A percentile compares a stretch with the other conserved stretches of the same genome.
Evolutionary conservation across 1,140 invertebrate species (phyloP).

Genomic region (Lithobius niger): DNA sequence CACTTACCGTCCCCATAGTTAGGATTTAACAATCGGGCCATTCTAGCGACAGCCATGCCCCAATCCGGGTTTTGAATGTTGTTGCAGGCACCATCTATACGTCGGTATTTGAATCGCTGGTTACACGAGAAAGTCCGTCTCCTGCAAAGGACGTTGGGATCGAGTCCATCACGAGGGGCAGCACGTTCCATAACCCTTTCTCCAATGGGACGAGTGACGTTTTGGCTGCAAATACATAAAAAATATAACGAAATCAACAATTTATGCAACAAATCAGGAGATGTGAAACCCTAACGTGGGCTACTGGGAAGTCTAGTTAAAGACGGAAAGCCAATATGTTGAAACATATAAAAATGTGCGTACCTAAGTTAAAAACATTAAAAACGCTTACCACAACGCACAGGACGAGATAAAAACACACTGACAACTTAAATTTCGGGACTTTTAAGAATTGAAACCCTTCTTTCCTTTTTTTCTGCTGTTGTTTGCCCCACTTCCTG

Average conservation of each 20-base stretch:
- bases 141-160: neutral
- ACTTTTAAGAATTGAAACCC: too few relatives aligned
- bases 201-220: neutral
- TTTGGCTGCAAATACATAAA: neutral
- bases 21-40: constrained; percentile 38
- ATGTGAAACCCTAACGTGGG: too few relatives aligned
- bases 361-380: too few relatives aligned
- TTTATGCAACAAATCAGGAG: too few relatives aligned
- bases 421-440: too few relatives aligned
- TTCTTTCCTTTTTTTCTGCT: too few relatives aligned
- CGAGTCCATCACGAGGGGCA: neutral
- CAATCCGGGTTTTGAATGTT: constrained; percentile 44
- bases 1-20: constrained; percentile 44
- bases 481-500: too few relatives aligned
- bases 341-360: too few relatives aligned
- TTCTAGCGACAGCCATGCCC: constrained; percentile 42
- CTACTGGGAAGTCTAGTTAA: too few relatives aligned
- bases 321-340: too few relatives aligned
- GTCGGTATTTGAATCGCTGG: constrained; percentile 33
- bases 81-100: constrained; percentile 47
- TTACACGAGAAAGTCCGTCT: neutral
- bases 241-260: neutral
- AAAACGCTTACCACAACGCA: too few relatives aligned
- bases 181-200: neutral
- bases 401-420: too few relatives aligned